Evolutionary conservation across 2,888 invertebrate species (phyloP).

Genomic region (Anaspis maculata): DNA sequence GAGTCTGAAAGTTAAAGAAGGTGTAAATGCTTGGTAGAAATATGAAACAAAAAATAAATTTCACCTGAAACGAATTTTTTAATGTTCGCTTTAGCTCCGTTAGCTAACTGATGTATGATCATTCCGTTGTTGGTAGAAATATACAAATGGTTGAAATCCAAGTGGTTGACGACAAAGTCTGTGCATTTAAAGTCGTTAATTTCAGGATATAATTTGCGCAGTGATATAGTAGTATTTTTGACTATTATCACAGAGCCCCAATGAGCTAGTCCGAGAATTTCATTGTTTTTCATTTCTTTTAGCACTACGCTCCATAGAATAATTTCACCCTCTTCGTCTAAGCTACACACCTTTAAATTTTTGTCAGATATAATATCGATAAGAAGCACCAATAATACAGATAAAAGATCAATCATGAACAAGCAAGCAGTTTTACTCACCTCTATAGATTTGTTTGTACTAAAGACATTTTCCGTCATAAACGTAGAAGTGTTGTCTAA

Average conservation of each 20-base stretch:
- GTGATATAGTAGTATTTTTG: conserved; percentile 38
- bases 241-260: conserved; percentile 42
- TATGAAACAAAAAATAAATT: conserved; percentile 3
- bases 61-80: conserved; percentile 31
- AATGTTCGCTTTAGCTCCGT: conserved; percentile 30
- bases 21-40: background rate
- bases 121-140: conserved; percentile 44
- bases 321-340: conserved; percentile 45
- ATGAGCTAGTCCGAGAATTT: conserved; percentile 32
- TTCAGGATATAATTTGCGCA: conserved; percentile 29
- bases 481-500: too few relatives aligned
- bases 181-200: conserved; percentile 34
- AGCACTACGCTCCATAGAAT: conserved; percentile 46
- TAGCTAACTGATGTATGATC: conserved; percentile 39
- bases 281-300: conserved; percentile 17
- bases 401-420: too few relatives aligned
- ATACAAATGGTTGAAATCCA: conserved; percentile 42
- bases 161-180: conserved; percentile 40
- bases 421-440: too few relatives aligned
- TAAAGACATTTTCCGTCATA: too few relatives aligned
- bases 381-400: too few relatives aligned
- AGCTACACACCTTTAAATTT: conserved; percentile 44
- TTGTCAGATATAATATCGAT: conserved; percentile 1
- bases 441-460: background rate
- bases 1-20: conserved; percentile 25